Evolutionary conservation across 1,140 invertebrate species (phyloP), one percentile per base, ranked within the genome.

Genomic region (Zaprionus vittiger): DNA sequence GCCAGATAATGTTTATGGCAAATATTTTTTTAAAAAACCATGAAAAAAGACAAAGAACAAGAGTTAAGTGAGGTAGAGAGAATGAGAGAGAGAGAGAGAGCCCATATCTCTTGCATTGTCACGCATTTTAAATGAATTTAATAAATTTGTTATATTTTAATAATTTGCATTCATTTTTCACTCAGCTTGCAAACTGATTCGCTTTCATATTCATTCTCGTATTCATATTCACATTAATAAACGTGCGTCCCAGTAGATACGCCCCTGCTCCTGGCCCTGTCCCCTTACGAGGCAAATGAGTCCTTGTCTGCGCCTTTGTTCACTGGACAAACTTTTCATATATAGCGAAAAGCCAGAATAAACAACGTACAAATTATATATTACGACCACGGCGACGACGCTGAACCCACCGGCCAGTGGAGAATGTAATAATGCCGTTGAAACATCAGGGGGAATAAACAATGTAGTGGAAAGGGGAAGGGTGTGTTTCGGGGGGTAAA

Each of bases 291-390:
- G 15, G 38, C 54, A 70, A 77, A 77, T 77, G 71, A 67, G 66
- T 75, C 37, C 71, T 75, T 75, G 71, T 70, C 57, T 63, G 59
- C 75, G 70, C 73, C 78, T 75, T 89, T 90, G 84, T 90, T 84
- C 55, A 66, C 79, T 84, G 78, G 78, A 90, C 85, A 84, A 89
- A 89, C 74, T 89, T 89, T 89, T 84, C 78, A 79, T 76, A 83
- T 44, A 44, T 44, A 44, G n/a, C 41, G 41, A 80, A 82, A 86
- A 67, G 26, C 11, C 38, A 61, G 41, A 44, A 59, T 52, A n/a
- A 60, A 49, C 34, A 38, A 52, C 31, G 28, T 28, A 69, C 17
- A 69, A 66, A 65, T 67, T 49, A 63, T 54, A 57, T 55, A 69
- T 64, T 59, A 62, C 26, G 38, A 60, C 44, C 60, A 69, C 60